phyloP scores from a whole-genome alignment of 2,797 vertebrate genomes.

The Pseudopleuronectes americanus region DNA sequence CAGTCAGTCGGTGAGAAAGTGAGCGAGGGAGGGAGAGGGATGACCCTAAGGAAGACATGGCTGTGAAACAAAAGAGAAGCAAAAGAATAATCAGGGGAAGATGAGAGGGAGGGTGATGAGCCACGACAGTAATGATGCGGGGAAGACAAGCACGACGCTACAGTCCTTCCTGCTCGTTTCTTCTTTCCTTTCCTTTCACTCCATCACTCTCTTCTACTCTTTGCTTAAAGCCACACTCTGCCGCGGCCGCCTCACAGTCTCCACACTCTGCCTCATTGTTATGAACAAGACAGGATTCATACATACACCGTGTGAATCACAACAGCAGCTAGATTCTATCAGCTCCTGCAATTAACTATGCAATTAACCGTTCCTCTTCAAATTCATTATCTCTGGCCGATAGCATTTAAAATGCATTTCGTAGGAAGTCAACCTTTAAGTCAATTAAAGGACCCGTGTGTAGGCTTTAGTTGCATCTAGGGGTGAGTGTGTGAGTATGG shows the following conservation, averaged over 20 bases:
- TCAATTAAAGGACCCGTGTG: no score
- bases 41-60: slow-evolving; percentile 12
- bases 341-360: slow-evolving; percentile 11
- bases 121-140: slow-evolving; percentile 13
- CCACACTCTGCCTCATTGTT: slow-evolving; percentile 2
- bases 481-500: no score
- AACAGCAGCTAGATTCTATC: slow-evolving; percentile 1
- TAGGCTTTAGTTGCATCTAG: no score
- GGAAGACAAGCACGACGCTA: slow-evolving; percentile 14
- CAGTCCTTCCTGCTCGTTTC: background rate
- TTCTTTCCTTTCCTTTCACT: background rate
- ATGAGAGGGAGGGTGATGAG: background rate
- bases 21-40: slow-evolving; percentile 1
- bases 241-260: background rate
- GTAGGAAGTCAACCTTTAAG: background rate
- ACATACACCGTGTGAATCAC: background rate
- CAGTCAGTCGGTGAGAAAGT: slow-evolving; percentile 2
- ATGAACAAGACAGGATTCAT: background rate
- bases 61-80: slow-evolving; percentile 13
- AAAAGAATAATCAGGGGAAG: slow-evolving; percentile 7
- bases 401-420: background rate
- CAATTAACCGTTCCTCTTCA: background rate
- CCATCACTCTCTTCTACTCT: slow-evolving; percentile 1
- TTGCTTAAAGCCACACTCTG: slow-evolving; percentile 2
- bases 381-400: slow-evolving; percentile 5